Evolutionary conservation across 2,888 invertebrate genomes (phyloP).

Genomic region (Drosophila villosipedis): DNA sequence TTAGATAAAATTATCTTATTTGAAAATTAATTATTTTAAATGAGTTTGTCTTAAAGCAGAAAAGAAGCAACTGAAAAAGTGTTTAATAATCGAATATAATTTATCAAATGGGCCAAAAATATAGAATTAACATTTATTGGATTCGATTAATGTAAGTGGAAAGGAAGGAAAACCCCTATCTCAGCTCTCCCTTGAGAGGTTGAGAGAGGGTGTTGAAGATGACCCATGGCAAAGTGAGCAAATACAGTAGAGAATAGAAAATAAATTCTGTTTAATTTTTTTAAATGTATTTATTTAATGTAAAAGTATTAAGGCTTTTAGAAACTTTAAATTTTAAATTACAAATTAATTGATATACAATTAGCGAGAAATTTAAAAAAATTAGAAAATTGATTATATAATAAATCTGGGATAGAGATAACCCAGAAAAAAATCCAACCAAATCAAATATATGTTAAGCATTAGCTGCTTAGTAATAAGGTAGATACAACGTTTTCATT

Average conservation of each 20-base stretch:
- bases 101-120: neutral
- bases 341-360: neutral
- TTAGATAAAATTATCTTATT: neutral
- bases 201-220: too few species aligned
- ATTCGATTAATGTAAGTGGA: neutral
- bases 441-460: neutral
- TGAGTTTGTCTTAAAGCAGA: neutral
- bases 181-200: too few species aligned
- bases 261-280: neutral
- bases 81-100: neutral
- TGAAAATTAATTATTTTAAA: neutral
- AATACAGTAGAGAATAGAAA: neutral
- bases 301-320: neutral
- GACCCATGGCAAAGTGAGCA: too few species aligned
- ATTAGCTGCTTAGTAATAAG: neutral
- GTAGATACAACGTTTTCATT: neutral
- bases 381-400: neutral
- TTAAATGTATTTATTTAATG: neutral
- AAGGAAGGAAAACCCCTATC: too few species aligned
- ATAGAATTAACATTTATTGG: neutral
- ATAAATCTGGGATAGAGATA: neutral
- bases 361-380: neutral
- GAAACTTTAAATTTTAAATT: neutral
- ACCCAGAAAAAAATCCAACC: neutral
- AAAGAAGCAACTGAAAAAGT: neutral